phyloP scores from a whole-genome alignment of 1,140 invertebrate species.

The Rhopalosiphum maidis region DNA sequence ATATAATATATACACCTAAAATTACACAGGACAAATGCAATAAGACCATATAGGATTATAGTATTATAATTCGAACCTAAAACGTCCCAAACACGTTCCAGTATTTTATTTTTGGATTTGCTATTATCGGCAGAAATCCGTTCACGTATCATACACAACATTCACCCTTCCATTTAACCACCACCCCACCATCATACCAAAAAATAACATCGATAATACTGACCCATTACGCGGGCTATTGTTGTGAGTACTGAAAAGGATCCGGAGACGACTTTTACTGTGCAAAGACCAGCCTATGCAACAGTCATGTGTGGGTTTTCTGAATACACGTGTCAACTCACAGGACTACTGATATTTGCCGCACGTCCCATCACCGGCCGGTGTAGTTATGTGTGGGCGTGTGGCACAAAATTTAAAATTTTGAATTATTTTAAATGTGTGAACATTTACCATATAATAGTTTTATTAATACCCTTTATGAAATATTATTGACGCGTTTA shows the following conservation, averaged over 20 bases:
- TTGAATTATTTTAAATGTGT: too few species aligned
- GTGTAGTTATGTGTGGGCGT: too few species aligned
- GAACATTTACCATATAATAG: too few species aligned
- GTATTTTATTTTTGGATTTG: conserved; percentile 6
- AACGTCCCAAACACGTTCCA: conserved; percentile 19
- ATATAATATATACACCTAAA: neutral
- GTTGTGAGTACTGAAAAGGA: neutral
- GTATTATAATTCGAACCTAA: conserved; percentile 28
- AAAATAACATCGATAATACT: neutral
- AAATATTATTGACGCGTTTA: too few species aligned
- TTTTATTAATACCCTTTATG: too few species aligned
- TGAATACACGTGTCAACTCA: neutral
- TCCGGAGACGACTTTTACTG: neutral
- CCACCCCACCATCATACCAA: neutral
- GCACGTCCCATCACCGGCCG: too few species aligned
- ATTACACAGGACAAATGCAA: neutral
- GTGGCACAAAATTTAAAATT: too few species aligned
- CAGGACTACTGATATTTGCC: neutral
- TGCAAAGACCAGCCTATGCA: too few species aligned
- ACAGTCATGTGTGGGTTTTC: neutral
- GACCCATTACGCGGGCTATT: neutral
- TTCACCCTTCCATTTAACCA: neutral
- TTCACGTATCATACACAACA: neutral
- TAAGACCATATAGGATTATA: neutral
- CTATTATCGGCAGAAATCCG: neutral